Base-by-base conservation (phyloP, 53 echinoderm and acorn worm species). In the Holothuria leucospilota region DNA sequence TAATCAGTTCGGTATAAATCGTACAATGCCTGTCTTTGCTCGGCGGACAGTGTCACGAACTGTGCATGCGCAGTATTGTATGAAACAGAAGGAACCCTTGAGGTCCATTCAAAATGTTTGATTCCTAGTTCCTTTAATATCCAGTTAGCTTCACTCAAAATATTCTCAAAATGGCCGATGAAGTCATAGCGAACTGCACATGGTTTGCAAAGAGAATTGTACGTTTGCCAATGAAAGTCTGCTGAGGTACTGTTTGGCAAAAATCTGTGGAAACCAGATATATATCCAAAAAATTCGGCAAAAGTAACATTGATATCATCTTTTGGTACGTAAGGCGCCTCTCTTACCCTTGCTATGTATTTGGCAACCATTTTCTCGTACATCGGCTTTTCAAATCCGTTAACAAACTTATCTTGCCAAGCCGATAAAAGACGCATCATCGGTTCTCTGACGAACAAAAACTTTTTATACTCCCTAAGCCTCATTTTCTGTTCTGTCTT, bases 151-250 rank as follows among this genome's bases (percentile, higher is more conserved):
- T 94, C 94, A 20, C 23, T 70, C 21, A 63, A 42, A 66, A 86
- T 53, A 20, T 88, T 91, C 61, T 94, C 94, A 69, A 86, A 94
- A 82, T 91, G 91, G 30, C 94, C 94, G n/a, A 94, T 83, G 67
- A 85, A 91, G 67, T 91, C 87, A 56, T 94, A 94, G 23, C 53
- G 82, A 25, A 91, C 69, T 58, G 51, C 39, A 52, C 96, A 96
- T 13, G 96, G 96, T 39, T 81, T 88, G 60, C 94, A 94, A 29
- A 91, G 87, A 49, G 92, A 74, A 71, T 84, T 61, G 78, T 94
- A 94, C 1, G 92, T 62, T 69, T 92, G 80, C 96, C 96, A 96
- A 82, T 97, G 97, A 89, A 97, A 87, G 51, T 95, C 93, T 21
- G 69, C 72, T 23, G 27, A 52, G 11, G 53, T 25, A 16, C 18